Evolutionary conservation across 2,888 invertebrate species (phyloP).

Genomic region (Stenolophus ochropezus): DNA sequence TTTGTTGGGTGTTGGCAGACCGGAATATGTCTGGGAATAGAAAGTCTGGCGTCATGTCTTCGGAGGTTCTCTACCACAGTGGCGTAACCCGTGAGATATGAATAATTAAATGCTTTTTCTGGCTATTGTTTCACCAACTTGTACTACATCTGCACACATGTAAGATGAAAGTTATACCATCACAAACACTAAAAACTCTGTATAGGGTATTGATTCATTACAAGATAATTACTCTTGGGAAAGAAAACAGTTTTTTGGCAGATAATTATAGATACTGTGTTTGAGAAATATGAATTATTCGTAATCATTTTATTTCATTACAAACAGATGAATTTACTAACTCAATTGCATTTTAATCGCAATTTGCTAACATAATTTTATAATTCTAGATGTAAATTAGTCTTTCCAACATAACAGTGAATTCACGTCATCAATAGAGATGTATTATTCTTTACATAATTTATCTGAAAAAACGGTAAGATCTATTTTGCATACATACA

Average conservation of each 20-base stretch:
- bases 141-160: background rate
- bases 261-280: too few species aligned
- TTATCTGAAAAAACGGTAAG: too few species aligned
- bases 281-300: too few species aligned
- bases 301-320: too few species aligned
- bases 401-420: too few species aligned
- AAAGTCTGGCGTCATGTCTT: slow-evolving; percentile 16
- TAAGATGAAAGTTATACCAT: background rate
- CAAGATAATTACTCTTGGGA: background rate
- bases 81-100: slow-evolving; percentile 12
- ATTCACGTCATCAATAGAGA: too few species aligned
- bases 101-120: background rate
- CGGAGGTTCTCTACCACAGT: background rate
- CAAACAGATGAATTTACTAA: too few species aligned
- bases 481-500: too few species aligned
- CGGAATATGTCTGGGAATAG: slow-evolving; percentile 29
- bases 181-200: background rate
- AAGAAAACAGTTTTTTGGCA: background rate
- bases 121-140: background rate
- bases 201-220: background rate
- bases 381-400: too few species aligned
- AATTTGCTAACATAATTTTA: too few species aligned
- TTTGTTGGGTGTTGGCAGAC: slow-evolving; percentile 10
- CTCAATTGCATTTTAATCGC: too few species aligned
- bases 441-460: too few species aligned